Conservation (phyloP, 2,888 invertebrate genomes). For the Drosophila histrio region DNA sequence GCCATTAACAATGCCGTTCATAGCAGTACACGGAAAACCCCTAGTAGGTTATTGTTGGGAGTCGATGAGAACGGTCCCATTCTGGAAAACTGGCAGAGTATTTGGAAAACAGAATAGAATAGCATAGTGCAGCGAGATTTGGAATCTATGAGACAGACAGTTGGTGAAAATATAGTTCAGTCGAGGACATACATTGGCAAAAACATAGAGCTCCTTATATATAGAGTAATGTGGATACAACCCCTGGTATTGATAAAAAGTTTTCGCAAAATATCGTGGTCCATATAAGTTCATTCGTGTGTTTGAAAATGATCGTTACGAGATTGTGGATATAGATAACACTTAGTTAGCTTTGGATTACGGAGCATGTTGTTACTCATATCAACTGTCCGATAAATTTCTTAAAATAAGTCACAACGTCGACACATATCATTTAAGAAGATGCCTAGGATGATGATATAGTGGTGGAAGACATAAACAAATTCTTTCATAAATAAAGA, state of each 20-base stretch:
- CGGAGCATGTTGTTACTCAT: too few species aligned
- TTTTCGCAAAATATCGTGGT: neutral
- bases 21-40: neutral
- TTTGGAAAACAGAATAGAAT: neutral
- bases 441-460: too few species aligned
- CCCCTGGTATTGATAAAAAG: neutral
- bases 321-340: too few species aligned
- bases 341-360: too few species aligned
- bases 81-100: constrained; percentile 2
- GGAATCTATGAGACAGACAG: too few species aligned
- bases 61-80: neutral
- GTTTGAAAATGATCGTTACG: neutral
- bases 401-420: too few species aligned
- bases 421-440: too few species aligned
- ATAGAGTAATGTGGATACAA: neutral
- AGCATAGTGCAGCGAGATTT: too few species aligned
- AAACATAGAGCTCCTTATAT: neutral
- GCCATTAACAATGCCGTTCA: constrained; percentile 15
- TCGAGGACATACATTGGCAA: neutral
- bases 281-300: neutral
- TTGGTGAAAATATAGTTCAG: neutral
- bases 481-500: too few species aligned
- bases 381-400: too few species aligned
- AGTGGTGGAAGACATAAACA: too few species aligned
- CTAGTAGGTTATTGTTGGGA: constrained; percentile 13